Evolutionary conservation across 2,113 vertebrate genomes (phyloP).

Genomic region (Muntiacus muntjak): DNA sequence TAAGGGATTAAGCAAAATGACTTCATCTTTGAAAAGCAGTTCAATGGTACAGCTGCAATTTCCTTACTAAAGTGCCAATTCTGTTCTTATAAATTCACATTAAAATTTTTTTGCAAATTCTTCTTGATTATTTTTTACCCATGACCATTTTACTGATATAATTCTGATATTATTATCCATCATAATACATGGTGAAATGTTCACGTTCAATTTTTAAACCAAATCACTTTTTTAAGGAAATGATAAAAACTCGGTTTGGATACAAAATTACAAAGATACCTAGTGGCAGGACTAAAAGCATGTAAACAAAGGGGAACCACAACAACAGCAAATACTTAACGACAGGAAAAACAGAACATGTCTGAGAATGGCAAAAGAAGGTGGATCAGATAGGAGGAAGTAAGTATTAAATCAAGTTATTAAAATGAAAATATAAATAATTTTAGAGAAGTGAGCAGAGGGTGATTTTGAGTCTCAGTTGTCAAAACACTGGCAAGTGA

Average conservation of each 20-base stretch:
- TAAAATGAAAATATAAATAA: background rate
- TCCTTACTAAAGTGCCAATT: constrained; percentile 25
- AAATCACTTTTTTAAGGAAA: background rate
- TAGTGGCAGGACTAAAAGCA: background rate
- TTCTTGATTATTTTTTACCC: constrained; percentile 30
- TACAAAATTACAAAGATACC: constrained; percentile 12
- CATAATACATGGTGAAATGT: background rate
- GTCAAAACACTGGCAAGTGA: background rate
- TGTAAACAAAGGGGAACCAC: background rate
- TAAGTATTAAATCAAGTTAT: background rate
- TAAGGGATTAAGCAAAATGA: constrained; percentile 41
- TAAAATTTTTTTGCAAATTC: background rate
- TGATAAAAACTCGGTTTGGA: background rate
- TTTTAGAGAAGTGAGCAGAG: constrained; percentile 25
- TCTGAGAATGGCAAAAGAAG: background rate
- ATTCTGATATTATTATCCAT: constrained; percentile 28
- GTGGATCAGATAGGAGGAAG: background rate
- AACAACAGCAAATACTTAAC: background rate
- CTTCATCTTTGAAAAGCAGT: constrained; percentile 48
- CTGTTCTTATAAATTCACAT: constrained; percentile 37
- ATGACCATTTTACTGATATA: background rate
- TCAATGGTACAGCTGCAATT: constrained; percentile 17
- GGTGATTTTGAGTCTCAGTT: background rate
- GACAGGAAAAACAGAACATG: background rate
- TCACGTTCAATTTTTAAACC: constrained; percentile 16